phyloP scores from a whole-genome alignment of 1,140 invertebrate genomes.

The Camponotus pennsylvanicus region DNA sequence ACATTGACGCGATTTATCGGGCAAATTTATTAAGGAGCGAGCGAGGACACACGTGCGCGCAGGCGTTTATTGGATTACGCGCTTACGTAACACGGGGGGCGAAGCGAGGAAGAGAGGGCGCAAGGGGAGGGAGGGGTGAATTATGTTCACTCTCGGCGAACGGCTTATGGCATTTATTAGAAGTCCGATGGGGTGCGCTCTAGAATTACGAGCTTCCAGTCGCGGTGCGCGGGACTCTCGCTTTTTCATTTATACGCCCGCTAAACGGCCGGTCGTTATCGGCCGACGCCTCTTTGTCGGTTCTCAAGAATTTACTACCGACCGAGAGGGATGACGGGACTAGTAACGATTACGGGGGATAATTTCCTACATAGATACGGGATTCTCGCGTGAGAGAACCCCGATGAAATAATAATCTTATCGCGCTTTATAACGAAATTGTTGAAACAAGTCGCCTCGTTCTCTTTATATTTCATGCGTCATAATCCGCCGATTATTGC shows the following conservation, averaged over 20 bases:
- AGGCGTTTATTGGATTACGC: conserved; percentile 57
- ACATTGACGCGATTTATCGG: conserved; percentile 52
- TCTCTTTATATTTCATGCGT: neutral
- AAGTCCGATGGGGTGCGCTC: conserved; percentile 60
- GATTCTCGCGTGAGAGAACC: conserved; percentile 22
- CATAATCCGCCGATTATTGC: neutral
- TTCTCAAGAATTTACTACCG: conserved; percentile 74
- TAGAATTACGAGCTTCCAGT: conserved; percentile 73
- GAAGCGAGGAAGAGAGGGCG: too few species aligned
- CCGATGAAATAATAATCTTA: neutral
- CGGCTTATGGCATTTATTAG: conserved; percentile 77
- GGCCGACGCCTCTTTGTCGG: conserved; percentile 66
- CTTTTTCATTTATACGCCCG: conserved; percentile 77
- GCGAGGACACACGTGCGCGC: conserved; percentile 32
- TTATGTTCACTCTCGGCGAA: conserved; percentile 70
- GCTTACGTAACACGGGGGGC: conserved; percentile 23
- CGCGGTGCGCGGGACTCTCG: conserved; percentile 60
- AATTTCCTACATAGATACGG: conserved; percentile 66
- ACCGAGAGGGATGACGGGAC: conserved; percentile 59
- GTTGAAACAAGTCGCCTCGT: neutral
- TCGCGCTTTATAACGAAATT: conserved; percentile 23
- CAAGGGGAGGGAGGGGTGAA: conserved; percentile 55
- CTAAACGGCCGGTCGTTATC: conserved; percentile 77
- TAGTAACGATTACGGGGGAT: conserved; percentile 71
- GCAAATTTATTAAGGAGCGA: conserved; percentile 52